Evolutionary conservation across 2,797 vertebrate genomes (phyloP).

Genomic region (Amblyopsis hoosieri): DNA sequence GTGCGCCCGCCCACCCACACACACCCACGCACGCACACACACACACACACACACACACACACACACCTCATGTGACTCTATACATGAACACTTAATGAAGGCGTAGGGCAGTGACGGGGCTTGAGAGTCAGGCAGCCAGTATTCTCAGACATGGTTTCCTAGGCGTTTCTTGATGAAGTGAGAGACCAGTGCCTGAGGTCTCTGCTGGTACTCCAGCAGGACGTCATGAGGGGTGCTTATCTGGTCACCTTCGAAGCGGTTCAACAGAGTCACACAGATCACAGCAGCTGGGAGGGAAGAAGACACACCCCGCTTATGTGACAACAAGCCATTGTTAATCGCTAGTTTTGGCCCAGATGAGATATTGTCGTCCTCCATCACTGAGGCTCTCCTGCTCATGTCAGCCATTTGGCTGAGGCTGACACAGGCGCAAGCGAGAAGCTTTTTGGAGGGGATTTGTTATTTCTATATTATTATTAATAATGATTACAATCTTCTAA

Average conservation of each 20-base stretch:
- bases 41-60: constrained; percentile 23
- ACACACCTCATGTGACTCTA: constrained; percentile 49
- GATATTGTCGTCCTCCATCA: neutral
- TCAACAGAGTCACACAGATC: constrained; percentile 84
- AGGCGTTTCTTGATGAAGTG: constrained; percentile 85
- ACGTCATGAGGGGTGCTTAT: constrained; percentile 81
- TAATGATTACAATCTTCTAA: too few relatives aligned
- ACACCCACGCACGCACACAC: too few relatives aligned
- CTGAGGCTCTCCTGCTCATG: neutral
- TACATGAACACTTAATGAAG: constrained; percentile 26
- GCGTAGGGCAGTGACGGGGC: neutral
- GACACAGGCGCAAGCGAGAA: neutral
- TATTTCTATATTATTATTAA: too few relatives aligned
- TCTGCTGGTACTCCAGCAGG: constrained; percentile 82
- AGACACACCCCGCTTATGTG: constrained; percentile 1
- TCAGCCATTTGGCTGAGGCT: too few relatives aligned
- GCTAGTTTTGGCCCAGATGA: neutral
- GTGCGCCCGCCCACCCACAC: too few relatives aligned
- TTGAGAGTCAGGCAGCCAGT: neutral
- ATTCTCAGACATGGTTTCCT: constrained; percentile 55
- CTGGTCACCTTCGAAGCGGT: constrained; percentile 89
- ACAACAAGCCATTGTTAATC: neutral
- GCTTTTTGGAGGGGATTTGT: too few relatives aligned
- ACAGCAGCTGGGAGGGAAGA: constrained; percentile 80
- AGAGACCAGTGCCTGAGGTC: constrained; percentile 83